Base-by-base conservation (phyloP, 2,797 vertebrate species). In the Otus scops region DNA sequence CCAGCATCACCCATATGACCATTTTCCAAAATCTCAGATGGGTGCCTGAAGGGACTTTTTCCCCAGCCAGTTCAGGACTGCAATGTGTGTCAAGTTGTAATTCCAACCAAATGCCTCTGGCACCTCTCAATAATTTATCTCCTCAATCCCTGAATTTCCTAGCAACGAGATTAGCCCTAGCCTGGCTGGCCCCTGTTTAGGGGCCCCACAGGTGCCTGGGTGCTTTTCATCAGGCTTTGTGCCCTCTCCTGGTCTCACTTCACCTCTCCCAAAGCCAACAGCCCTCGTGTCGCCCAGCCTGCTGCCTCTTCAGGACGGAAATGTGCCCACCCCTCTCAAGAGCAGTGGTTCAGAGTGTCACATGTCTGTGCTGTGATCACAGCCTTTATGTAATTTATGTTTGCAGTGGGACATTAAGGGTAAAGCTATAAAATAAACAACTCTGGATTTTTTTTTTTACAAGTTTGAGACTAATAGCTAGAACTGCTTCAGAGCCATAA, bases 151-250 rank as follows among this genome's bases (percentile, higher is more conserved):
- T 45, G 57, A 14, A 86, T 43, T 85, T 82, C 93, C 89, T 89
- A 26, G 85, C 92, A 87, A 91, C 7, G 0, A 79, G 81, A 79
- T 89, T 30, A 68, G 30, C 23, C 23, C 53, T 54, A 59, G 65
- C 23, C 43, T 5, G 3, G 63, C 30, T 34, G 39, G 50, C 36
- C n/a, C 17, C 0, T 34, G 0, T 60, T 27, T 32, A 0, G 43
- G 27, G 17, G 7, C 20, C 34, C 21, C 7, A 17, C 34, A 7
- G 34, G 10, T 11, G 4, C 56, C 38, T 3, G 2, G 13, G 5
- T 36, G 61, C 43, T 54, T 54, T 32, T 32, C 51, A 14, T 20
- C 54, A 38, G 11, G 5, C 45, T 75, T n/a, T 2, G 2, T 61
- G 59, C 30, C n/a, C 8, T 71, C 61, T 77, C 19, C 24, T 2